phyloP scores from a whole-genome alignment of 2,888 invertebrate genomes.

The Microplitis manilae region DNA sequence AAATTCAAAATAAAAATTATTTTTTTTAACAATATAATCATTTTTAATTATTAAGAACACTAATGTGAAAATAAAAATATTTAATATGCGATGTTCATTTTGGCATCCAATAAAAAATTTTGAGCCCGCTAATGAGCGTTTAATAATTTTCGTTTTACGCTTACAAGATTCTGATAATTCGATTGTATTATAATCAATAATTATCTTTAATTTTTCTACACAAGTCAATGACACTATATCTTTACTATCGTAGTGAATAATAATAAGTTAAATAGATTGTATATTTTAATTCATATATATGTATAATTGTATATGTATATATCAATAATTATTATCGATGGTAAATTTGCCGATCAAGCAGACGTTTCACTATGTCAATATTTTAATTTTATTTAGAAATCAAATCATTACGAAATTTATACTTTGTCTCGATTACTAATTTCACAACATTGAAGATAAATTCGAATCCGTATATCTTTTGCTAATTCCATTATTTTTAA shows the following conservation, averaged over 20 bases:
- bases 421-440: constrained; percentile 49
- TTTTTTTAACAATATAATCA: too few species aligned
- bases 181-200: background rate
- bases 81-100: background rate
- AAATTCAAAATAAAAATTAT: too few species aligned
- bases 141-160: background rate
- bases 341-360: constrained; percentile 3
- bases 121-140: background rate
- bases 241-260: background rate
- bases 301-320: background rate
- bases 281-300: background rate
- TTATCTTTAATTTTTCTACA: background rate
- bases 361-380: constrained; percentile 4
- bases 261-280: background rate
- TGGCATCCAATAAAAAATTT: background rate
- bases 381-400: constrained; percentile 17
- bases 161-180: background rate
- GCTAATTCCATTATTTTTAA: constrained; percentile 25
- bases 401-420: constrained; percentile 37
- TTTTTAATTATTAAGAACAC: too few species aligned
- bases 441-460: constrained; percentile 67
- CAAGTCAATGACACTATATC: background rate
- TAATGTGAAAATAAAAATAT: background rate
- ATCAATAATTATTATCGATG: background rate
- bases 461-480: constrained; percentile 68